Percentiles rank a stretch among this genome's conserved stretches.
Evolutionary conservation across 2,113 vertebrate species (phyloP).

Genomic region (Nycticryphes semicollaris): DNA sequence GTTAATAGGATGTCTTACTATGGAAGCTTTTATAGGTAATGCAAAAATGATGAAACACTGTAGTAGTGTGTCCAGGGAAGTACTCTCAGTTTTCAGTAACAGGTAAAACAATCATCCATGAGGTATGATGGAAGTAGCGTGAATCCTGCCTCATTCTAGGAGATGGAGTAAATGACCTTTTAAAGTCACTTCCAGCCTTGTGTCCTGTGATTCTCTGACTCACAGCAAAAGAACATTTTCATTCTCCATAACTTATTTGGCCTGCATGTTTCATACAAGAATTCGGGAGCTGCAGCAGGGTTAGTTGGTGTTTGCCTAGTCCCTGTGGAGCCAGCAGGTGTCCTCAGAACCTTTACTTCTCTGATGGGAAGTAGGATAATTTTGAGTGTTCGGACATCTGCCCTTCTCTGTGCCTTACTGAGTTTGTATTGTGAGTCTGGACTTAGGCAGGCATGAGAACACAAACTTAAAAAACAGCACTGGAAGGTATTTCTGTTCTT

Average conservation of each 20-base stretch:
- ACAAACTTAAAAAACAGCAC: background rate
- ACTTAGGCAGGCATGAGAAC: background rate
- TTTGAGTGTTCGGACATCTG: background rate
- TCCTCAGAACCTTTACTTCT: slow-evolving; percentile 45
- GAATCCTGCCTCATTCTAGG: background rate
- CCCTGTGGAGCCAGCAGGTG: slow-evolving; percentile 41
- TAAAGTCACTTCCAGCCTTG: background rate
- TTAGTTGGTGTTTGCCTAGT: background rate
- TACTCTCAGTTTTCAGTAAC: background rate
- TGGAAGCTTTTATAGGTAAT: background rate
- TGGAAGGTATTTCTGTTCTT: background rate
- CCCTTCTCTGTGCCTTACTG: background rate
- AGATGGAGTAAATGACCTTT: background rate
- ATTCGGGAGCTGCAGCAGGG: background rate
- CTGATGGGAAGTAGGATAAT: background rate
- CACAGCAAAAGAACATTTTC: background rate
- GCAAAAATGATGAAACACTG: background rate
- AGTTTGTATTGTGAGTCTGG: background rate
- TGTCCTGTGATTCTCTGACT: background rate
- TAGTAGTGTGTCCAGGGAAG: background rate
- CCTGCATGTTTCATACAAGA: background rate
- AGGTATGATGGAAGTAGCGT: background rate
- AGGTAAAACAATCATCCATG: background rate
- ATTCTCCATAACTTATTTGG: background rate
- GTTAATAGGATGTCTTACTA: background rate